Evolutionary conservation across 2,888 invertebrate genomes (phyloP).

Genomic region (Athetis lepigone): DNA sequence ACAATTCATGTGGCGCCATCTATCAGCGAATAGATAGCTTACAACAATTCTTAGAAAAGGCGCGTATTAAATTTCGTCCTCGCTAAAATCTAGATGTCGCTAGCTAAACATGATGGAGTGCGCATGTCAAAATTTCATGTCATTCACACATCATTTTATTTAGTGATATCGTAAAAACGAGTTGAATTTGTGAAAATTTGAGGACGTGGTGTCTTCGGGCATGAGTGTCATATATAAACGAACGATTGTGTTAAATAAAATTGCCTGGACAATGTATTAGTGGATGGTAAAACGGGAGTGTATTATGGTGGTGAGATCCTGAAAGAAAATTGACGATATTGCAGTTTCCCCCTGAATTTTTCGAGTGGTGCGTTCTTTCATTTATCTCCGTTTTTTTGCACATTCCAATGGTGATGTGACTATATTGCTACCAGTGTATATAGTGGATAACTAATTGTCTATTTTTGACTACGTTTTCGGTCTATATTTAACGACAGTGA

Average conservation of each 20-base stretch:
- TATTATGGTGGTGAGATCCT: conserved; percentile 67
- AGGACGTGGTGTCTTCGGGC: conserved; percentile 77
- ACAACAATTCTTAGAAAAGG: background rate
- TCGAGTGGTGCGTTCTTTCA: conserved; percentile 59
- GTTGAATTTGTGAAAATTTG: conserved; percentile 82
- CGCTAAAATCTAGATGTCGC: conserved; percentile 70
- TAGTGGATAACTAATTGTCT: conserved; percentile 77
- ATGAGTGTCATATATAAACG: conserved; percentile 73
- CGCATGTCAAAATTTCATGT: conserved; percentile 89
- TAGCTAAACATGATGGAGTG: conserved; percentile 72
- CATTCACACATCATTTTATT: conserved; percentile 86
- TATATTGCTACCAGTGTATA: conserved; percentile 69
- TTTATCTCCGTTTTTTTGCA: conserved; percentile 71
- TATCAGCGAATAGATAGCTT: conserved; percentile 60
- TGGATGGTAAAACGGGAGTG: conserved; percentile 68
- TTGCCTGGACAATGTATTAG: conserved; percentile 69
- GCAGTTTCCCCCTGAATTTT: conserved; percentile 72
- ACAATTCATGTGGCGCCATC: conserved; percentile 60
- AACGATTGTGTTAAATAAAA: conserved; percentile 74
- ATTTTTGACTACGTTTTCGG: conserved; percentile 83
- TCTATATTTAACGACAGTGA: conserved; percentile 80
- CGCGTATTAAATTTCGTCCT: background rate
- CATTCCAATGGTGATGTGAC: conserved; percentile 78
- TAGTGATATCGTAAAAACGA: conserved; percentile 83
- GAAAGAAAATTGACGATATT: conserved; percentile 72